Evolutionary conservation across 1,140 invertebrate genomes (phyloP).

Genomic region (Steinernema khuongi): DNA sequence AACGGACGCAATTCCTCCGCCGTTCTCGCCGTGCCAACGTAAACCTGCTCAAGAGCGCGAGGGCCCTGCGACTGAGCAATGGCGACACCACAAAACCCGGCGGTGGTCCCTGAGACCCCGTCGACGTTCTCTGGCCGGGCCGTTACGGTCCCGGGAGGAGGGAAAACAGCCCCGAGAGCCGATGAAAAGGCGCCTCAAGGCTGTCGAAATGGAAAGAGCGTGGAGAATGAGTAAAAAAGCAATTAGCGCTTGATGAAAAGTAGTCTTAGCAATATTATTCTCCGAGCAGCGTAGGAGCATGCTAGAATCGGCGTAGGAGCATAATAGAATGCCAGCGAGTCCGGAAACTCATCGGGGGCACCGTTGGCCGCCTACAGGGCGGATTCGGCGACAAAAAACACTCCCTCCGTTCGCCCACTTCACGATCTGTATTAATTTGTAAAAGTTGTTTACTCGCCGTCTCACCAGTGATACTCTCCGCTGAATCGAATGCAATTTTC

Average conservation of each 20-base stretch:
- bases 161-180: background rate
- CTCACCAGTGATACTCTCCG: background rate
- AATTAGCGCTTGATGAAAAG: constrained; percentile 4
- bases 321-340: background rate
- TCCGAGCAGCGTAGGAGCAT: too few relatives aligned
- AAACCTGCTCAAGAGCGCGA: background rate
- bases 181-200: background rate
- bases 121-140: too few relatives aligned
- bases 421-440: constrained; percentile 12
- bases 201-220: background rate
- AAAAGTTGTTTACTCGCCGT: constrained; percentile 12
- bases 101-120: too few relatives aligned
- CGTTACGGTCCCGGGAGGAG: too few relatives aligned
- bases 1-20: background rate
- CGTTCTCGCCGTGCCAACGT: background rate
- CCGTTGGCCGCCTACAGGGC: too few relatives aligned
- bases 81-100: background rate
- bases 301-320: too few relatives aligned
- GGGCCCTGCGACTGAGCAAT: too few relatives aligned
- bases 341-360: background rate
- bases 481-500: constrained; percentile 2
- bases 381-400: too few relatives aligned
- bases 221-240: background rate
- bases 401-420: too few relatives aligned
- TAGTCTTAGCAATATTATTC: background rate